A percentile compares a stretch with the other conserved stretches of the same genome.
Conservation (phyloP, 2,888 invertebrate species). For the Archips crataeganus region DNA sequence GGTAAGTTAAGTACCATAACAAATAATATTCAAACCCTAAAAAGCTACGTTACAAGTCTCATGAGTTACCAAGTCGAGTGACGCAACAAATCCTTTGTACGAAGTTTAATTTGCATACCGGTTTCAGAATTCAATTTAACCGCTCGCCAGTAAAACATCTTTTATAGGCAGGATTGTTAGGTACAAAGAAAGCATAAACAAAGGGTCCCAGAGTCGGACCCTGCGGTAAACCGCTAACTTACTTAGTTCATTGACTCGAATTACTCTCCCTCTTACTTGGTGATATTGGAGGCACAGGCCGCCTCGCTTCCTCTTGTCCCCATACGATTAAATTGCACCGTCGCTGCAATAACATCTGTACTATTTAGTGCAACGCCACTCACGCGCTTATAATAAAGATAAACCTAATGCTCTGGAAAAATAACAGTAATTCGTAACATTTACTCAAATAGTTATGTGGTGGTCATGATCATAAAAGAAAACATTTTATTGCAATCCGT, state of each 20-base stretch:
- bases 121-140: constrained; percentile 52
- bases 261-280: constrained; percentile 59
- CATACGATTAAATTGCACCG: constrained; percentile 22
- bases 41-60: constrained; percentile 24
- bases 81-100: constrained; percentile 40
- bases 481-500: constrained; percentile 49
- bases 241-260: constrained; percentile 64
- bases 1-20: neutral
- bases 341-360: constrained; percentile 20
- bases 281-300: constrained; percentile 23
- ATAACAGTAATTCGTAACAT: neutral
- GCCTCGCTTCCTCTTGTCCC: constrained; percentile 14
- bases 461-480: constrained; percentile 45
- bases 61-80: constrained; percentile 10
- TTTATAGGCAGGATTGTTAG: constrained; percentile 49
- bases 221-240: constrained; percentile 68
- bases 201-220: constrained; percentile 58
- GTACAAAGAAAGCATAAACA: constrained; percentile 55
- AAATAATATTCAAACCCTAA: constrained; percentile 1
- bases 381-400: neutral
- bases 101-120: constrained; percentile 44
- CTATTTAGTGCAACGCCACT: neutral
- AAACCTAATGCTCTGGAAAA: neutral
- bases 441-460: constrained; percentile 1
- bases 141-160: constrained; percentile 44